Evolutionary conservation across 2,113 vertebrate genomes (phyloP).

Genomic region (Platysteira castanea): DNA sequence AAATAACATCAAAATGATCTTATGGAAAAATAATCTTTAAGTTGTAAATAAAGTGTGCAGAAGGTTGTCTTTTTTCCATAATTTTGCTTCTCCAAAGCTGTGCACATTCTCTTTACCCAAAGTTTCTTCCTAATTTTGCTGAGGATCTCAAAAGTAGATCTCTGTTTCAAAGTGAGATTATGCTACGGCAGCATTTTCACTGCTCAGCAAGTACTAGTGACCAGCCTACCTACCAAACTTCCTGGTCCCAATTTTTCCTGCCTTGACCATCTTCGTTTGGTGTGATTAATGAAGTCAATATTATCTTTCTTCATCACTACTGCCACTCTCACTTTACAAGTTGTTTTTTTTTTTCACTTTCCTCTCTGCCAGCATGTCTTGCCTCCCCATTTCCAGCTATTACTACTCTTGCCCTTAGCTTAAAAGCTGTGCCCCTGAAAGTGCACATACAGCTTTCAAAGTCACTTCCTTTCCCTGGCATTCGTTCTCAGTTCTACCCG

Average conservation of each 20-base stretch:
- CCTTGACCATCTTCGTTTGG: not conserved
- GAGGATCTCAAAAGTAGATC: not conserved
- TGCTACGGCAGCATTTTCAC: not conserved
- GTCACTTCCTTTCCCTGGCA: not conserved
- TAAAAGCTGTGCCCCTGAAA: not conserved
- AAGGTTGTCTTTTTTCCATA: not conserved
- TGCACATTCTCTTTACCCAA: rapidly evolving
- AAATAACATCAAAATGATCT: not conserved
- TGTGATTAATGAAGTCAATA: not conserved
- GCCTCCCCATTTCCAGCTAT: not conserved
- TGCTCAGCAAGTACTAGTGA: not conserved
- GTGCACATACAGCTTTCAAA: not conserved
- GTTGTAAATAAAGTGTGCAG: not conserved
- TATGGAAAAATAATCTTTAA: not conserved
- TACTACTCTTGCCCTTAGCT: not conserved
- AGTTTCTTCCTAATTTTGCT: not conserved
- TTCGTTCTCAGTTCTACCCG: not conserved
- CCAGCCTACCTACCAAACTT: not conserved
- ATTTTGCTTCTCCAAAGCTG: not conserved
- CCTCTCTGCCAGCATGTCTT: not conserved
- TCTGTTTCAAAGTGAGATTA: not conserved
- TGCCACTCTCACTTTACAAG: not conserved
- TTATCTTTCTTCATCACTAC: not conserved
- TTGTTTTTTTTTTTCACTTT: not conserved
- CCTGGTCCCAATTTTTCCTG: not conserved